A percentile compares a stretch with the other conserved stretches of the same genome.
Conservation (phyloP, 2,113 vertebrate species). For the Salvator merianae region DNA sequence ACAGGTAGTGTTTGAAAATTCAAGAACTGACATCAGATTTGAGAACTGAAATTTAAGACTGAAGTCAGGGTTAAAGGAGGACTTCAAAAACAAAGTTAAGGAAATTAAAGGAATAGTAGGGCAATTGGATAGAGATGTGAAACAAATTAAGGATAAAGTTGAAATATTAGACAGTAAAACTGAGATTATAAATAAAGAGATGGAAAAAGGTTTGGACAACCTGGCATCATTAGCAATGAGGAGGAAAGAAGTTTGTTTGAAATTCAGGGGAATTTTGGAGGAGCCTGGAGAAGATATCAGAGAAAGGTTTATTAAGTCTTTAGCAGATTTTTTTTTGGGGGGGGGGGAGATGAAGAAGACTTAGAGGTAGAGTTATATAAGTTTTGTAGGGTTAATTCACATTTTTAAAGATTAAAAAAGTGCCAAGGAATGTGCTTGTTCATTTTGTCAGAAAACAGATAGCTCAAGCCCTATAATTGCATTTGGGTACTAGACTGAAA, state of each 20-base stretch:
- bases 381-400: background rate
- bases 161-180: too few relatives aligned
- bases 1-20: too few relatives aligned
- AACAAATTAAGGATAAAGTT: too few relatives aligned
- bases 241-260: background rate
- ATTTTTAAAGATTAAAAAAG: background rate
- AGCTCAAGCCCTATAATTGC: background rate
- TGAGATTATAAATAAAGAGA: too few relatives aligned
- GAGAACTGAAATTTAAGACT: too few relatives aligned
- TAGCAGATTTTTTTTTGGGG: background rate
- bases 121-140: too few relatives aligned
- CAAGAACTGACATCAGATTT: too few relatives aligned
- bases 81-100: too few relatives aligned
- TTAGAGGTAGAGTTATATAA: background rate
- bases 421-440: background rate
- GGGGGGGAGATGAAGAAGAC: background rate
- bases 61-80: too few relatives aligned
- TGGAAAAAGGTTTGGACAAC: background rate
- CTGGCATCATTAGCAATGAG: background rate
- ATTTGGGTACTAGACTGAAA: background rate
- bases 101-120: too few relatives aligned
- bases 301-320: background rate
- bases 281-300: background rate
- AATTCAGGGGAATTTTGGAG: background rate
- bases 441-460: background rate